Evolutionary conservation across 1,140 invertebrate species (phyloP).

Genomic region (Pantala flavescens): DNA sequence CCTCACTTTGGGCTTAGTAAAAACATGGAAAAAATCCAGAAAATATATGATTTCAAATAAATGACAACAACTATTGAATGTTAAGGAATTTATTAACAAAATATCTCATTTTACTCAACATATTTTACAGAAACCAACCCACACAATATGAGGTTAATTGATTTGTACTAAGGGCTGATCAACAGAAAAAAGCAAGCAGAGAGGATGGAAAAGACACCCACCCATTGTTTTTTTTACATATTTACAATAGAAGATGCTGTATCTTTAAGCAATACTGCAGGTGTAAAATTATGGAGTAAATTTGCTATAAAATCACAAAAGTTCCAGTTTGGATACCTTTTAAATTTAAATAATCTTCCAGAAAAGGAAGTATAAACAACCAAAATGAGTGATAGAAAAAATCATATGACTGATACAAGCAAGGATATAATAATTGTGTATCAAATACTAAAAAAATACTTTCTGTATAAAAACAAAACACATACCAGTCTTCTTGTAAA

Average conservation of each 20-base stretch:
- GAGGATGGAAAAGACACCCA: background rate
- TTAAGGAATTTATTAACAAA: conserved; percentile 9
- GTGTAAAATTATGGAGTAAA: background rate
- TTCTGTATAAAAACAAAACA: background rate
- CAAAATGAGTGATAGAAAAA: background rate
- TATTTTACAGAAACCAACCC: conserved; percentile 3
- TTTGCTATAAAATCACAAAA: background rate
- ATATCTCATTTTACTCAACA: background rate
- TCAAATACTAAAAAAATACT: conserved; percentile 7
- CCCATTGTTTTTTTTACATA: background rate
- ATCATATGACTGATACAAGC: background rate
- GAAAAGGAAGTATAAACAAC: background rate
- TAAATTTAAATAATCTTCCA: background rate
- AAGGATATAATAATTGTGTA: background rate
- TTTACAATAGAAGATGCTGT: background rate
- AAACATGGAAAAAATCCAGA: background rate
- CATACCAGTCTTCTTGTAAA: background rate
- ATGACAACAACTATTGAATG: background rate
- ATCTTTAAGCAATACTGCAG: background rate
- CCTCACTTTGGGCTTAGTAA: background rate
- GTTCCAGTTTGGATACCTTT: background rate
- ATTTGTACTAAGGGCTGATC: conserved; percentile 6
- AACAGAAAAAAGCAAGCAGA: conserved; percentile 2
- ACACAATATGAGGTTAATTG: background rate
- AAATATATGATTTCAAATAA: background rate